Evolutionary conservation across 2,113 vertebrate species (phyloP).

Genomic region (Prochilodus magdalenae): DNA sequence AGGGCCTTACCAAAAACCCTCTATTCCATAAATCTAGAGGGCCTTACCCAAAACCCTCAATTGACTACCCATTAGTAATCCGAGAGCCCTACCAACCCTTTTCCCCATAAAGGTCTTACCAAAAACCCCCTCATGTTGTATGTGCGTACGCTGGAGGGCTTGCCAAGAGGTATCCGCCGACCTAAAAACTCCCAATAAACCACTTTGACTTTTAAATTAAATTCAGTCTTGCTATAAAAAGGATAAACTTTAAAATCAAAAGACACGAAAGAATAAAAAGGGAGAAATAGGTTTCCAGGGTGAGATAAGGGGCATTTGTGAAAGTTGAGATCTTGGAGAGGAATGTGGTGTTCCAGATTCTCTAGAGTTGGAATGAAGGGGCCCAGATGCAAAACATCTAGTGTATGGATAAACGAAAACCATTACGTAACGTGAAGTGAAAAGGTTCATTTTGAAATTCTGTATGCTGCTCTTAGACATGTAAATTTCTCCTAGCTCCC

Average conservation of each 20-base stretch:
- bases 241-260: background rate
- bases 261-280: background rate
- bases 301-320: background rate
- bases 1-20: constrained; percentile 61
- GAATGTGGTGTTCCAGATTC: background rate
- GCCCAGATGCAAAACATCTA: background rate
- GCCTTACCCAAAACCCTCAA: constrained; percentile 73
- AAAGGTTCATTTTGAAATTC: background rate
- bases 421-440: background rate
- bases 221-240: background rate
- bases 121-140: background rate
- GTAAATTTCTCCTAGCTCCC: background rate
- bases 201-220: background rate
- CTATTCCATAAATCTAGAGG: constrained; percentile 40
- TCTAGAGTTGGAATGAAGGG: background rate
- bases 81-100: constrained; percentile 77
- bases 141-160: background rate
- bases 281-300: background rate
- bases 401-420: background rate
- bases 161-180: background rate
- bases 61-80: constrained; percentile 43
- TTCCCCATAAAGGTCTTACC: constrained; percentile 25
- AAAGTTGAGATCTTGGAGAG: background rate
- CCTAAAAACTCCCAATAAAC: background rate
- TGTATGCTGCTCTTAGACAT: background rate